Evolutionary conservation across 2,888 invertebrate species (phyloP), one percentile per base, ranked within the genome.

Genomic region (Calliphora vomitoria): DNA sequence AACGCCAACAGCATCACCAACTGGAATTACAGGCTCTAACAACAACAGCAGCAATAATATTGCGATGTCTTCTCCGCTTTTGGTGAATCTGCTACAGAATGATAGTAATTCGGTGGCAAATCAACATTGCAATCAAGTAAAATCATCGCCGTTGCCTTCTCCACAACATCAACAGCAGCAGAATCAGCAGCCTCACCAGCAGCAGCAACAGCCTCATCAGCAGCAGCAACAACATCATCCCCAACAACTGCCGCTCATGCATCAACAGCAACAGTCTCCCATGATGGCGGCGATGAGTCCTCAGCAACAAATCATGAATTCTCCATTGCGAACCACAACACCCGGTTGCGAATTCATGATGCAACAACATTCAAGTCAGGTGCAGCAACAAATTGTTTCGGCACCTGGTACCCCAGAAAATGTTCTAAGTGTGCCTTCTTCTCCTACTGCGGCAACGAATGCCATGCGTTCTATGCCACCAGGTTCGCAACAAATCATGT

Each of bases 31-130:
- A 44, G 31, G 41, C 35, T 18, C 55, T 38, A 50, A 25, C 25
- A 25, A 31, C 71, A 60, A 64, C 18, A 58, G 75, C 79, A 89
- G 90, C 68, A 92, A 92, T 85, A 95, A 95, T 88, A 97, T 97
- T 89, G 97, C 97, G 82, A 95, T 97, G 93, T 98, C 96, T 89
- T 98, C 98, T 92, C 98, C 98, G 31, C 94, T 98, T 89, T 95
- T 98, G 89, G 98, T 98, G 47, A 98, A 98, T 94, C 94, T 98
- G 90, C 94, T 98, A 90, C 98, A 98, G 94, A 98, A 97, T 92
- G 98, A 98, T 91, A 97, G 92, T 44, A 91, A 91, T 82, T 68
- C 85, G 4, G 69, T 82, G 5, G 64, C 85, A 50, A 82, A 82
- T 72, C 72, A 86, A 13, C 88, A 90, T 58, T 89, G 89, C 86